Conservation (phyloP, 2,888 invertebrate species). For the Hypselothyrea guttata region DNA sequence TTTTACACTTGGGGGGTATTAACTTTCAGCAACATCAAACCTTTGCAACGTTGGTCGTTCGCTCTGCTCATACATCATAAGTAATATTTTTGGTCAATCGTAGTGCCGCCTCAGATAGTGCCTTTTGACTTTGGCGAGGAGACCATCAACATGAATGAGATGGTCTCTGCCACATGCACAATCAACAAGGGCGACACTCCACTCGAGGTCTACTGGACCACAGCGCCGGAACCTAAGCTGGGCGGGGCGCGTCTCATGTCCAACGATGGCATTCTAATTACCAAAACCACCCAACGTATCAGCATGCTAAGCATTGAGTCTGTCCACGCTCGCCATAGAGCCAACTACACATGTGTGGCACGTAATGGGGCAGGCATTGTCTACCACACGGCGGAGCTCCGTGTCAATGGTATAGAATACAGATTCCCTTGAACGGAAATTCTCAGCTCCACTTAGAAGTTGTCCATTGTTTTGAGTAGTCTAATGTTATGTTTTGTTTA, state of each 20-base stretch:
- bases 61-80: conserved; percentile 8
- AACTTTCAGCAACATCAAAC: conserved; percentile 35
- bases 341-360: conserved; percentile 89
- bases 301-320: conserved; percentile 88
- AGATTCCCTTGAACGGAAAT: no score
- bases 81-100: conserved; percentile 7
- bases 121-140: conserved; percentile 90
- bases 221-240: conserved; percentile 83
- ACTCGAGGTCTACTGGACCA: conserved; percentile 87
- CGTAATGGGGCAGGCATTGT: conserved; percentile 87
- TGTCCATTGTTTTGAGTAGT: conserved; percentile 12
- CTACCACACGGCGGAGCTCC: conserved; percentile 87
- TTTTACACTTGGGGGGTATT: conserved; percentile 45
- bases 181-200: conserved; percentile 91
- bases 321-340: conserved; percentile 87
- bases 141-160: conserved; percentile 89
- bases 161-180: conserved; percentile 88
- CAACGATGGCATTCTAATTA: conserved; percentile 85
- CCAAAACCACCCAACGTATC: conserved; percentile 85
- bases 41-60: conserved; percentile 63
- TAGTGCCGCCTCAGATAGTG: conserved; percentile 91
- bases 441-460: neutral
- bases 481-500: conserved; percentile 34
- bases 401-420: conserved; percentile 86
- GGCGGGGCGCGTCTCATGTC: conserved; percentile 83